Conservation (phyloP, 1,140 invertebrate genomes). For the Meloidogyne chitwoodi region DNA sequence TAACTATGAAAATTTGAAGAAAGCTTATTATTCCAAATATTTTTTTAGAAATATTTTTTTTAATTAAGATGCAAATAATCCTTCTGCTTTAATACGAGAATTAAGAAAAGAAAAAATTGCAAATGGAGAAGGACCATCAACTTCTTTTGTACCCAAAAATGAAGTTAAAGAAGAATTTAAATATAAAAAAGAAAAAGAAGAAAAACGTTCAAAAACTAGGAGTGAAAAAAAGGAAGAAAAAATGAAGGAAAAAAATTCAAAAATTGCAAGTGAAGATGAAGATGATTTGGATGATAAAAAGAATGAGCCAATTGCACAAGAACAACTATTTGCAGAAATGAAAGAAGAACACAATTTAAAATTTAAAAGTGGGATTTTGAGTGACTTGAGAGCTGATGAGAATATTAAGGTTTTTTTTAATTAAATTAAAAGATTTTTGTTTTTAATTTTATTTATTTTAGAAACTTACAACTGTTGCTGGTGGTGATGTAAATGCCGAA, state of each 20-base stretch:
- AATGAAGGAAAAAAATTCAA: background rate
- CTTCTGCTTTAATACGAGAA: constrained; percentile 54
- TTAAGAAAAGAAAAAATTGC: constrained; percentile 29
- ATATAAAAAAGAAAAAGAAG: background rate
- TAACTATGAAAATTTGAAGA: background rate
- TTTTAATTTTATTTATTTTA: constrained; percentile 6
- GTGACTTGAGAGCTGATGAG: constrained; percentile 34
- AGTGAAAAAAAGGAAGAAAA: constrained; percentile 4
- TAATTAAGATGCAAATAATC: constrained; percentile 59
- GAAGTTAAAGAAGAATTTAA: constrained; percentile 1
- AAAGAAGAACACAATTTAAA: constrained; percentile 44
- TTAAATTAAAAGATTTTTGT: background rate
- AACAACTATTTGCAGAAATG: constrained; percentile 40
- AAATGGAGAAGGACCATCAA: constrained; percentile 4
- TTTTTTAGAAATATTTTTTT: constrained; percentile 33
- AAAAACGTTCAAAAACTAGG: background rate
- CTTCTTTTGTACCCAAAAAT: background rate
- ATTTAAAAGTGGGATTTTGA: constrained; percentile 39
- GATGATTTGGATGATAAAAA: constrained; percentile 20
- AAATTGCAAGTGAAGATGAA: constrained; percentile 3
- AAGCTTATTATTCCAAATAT: too few species aligned
- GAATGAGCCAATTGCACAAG: constrained; percentile 27
- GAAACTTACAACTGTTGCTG: constrained; percentile 18
- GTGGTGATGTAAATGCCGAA: constrained; percentile 20
- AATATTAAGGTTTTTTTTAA: constrained; percentile 27